Percentiles rank a stretch among this genome's conserved stretches.
These are phyloP conservation scores for Thalpophila matura DNA, from an alignment of 2,888 invertebrate genomes.

Conservation along the genomic window DNA sequence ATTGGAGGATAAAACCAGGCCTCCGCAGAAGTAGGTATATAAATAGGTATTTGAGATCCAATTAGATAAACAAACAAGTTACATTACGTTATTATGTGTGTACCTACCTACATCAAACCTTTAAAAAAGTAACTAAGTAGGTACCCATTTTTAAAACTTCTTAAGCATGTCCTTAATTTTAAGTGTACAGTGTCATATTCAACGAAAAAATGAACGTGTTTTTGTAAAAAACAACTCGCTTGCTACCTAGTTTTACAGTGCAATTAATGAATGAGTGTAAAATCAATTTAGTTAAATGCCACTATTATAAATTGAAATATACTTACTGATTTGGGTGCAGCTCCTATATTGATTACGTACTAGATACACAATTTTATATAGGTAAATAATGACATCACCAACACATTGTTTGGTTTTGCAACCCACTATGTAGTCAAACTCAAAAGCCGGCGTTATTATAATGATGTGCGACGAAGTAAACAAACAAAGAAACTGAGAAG, in stretches of 20 bases:
- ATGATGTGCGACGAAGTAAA: constrained; percentile 29
- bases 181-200: constrained; percentile 28
- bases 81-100: constrained; percentile 31
- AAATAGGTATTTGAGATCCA: constrained; percentile 26
- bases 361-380: constrained; percentile 26
- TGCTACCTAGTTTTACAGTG: constrained; percentile 26
- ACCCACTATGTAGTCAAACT: constrained; percentile 29
- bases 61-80: constrained; percentile 23
- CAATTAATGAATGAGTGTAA: constrained; percentile 30
- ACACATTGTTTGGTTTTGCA: constrained; percentile 30
- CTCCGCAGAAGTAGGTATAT: constrained; percentile 31
- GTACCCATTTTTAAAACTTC: constrained; percentile 29
- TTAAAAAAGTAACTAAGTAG: constrained; percentile 30
- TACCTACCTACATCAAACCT: constrained; percentile 32
- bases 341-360: constrained; percentile 31
- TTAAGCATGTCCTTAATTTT: constrained; percentile 28
- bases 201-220: constrained; percentile 28
- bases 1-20: constrained; percentile 34
- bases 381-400: constrained; percentile 30
- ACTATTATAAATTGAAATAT: constrained; percentile 28
- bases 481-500: constrained; percentile 23
- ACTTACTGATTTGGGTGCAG: constrained; percentile 28
- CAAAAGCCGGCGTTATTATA: constrained; percentile 30
- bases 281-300: constrained; percentile 28
- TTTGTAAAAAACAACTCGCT: constrained; percentile 29